Evolutionary conservation across 2,113 vertebrate species (phyloP).

Genomic region (cat (Felis catus)): DNA sequence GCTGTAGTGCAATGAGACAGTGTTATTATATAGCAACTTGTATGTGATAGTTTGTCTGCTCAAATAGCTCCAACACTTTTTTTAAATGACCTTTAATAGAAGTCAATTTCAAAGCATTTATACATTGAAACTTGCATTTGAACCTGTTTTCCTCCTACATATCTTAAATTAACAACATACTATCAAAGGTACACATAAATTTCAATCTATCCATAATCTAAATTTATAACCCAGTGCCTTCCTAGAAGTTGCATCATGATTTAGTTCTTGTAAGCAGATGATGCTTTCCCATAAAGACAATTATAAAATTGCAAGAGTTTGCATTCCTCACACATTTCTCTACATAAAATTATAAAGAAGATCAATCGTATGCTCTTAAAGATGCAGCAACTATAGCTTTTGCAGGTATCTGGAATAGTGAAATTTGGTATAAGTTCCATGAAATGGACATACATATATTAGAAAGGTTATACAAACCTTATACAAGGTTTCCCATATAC

Average conservation of each 20-base stretch:
- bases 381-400: neutral
- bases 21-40: conserved; percentile 55
- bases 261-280: neutral
- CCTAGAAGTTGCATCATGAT: conserved; percentile 28
- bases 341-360: neutral
- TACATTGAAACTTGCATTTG: neutral
- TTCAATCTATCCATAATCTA: neutral
- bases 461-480: neutral
- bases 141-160: neutral
- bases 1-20: neutral
- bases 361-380: neutral
- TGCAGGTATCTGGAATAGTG: neutral
- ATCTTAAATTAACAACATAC: neutral
- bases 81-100: conserved; percentile 32
- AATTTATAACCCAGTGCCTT: neutral
- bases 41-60: conserved; percentile 28
- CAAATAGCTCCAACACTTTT: conserved; percentile 2
- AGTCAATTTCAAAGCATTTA: conserved; percentile 25
- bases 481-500: neutral
- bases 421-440: neutral
- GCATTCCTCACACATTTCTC: neutral
- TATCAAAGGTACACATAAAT: neutral
- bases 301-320: conserved; percentile 32
- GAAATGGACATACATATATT: neutral
- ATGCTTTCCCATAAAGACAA: conserved; percentile 42